Evolutionary conservation across 2,888 invertebrate genomes (phyloP).

Genomic region (Cerastis leucographa): DNA sequence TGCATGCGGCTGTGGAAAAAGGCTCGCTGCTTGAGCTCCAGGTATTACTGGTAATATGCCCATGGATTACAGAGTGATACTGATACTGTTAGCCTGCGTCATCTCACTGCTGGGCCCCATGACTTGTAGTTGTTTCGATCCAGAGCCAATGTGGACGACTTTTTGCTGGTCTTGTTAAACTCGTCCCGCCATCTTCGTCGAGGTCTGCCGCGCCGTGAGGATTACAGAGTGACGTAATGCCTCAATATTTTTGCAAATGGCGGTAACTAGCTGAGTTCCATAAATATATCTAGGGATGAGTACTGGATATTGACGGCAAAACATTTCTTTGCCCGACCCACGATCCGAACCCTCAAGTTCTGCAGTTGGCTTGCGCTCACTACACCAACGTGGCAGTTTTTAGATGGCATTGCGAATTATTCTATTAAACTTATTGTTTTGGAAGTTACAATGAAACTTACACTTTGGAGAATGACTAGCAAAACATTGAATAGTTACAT

Average conservation of each 20-base stretch:
- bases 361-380: neutral
- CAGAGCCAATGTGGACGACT: too few species aligned
- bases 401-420: neutral
- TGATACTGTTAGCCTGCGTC: too few species aligned
- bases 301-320: neutral
- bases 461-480: neutral
- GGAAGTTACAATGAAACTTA: neutral
- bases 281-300: neutral
- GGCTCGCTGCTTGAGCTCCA: constrained; percentile 93
- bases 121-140: too few species aligned
- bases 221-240: neutral
- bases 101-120: too few species aligned
- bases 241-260: neutral
- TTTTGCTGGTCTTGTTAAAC: too few species aligned
- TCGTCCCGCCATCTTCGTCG: too few species aligned
- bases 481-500: neutral
- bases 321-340: neutral
- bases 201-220: too few species aligned
- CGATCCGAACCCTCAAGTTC: neutral
- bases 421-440: neutral
- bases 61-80: neutral
- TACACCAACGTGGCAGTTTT: neutral
- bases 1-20: constrained; percentile 94
- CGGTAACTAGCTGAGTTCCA: neutral
- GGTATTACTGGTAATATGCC: constrained; percentile 80